These are phyloP conservation scores for Ectropis grisescens DNA, from an alignment of 1,140 invertebrate species.

Conservation along the genomic window DNA sequence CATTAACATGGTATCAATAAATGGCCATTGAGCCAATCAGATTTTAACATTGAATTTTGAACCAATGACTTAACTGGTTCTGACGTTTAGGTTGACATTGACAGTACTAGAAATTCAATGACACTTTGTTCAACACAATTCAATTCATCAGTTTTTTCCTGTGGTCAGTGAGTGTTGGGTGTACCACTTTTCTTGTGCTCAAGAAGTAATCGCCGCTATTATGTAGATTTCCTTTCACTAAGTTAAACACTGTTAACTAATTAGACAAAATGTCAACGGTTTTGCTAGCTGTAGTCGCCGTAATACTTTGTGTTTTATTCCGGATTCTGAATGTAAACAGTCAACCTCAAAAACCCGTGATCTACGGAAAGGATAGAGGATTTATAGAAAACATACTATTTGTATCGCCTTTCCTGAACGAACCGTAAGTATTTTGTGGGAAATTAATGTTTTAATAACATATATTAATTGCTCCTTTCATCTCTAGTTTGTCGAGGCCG, in stretches of 20 bases:
- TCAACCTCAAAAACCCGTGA: constrained; percentile 78
- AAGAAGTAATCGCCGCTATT: constrained; percentile 8
- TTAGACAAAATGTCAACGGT: constrained; percentile 78
- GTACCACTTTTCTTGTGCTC: background rate
- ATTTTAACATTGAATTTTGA: no score
- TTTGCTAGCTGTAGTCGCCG: constrained; percentile 79
- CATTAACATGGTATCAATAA: no score
- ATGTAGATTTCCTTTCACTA: constrained; percentile 19
- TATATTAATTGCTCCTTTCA: no score
- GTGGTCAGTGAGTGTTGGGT: background rate
- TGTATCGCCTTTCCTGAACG: constrained; percentile 80
- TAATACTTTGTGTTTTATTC: constrained; percentile 84
- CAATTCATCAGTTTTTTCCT: constrained; percentile 5
- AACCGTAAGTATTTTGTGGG: constrained; percentile 87
- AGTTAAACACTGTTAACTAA: constrained; percentile 4
- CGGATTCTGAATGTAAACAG: constrained; percentile 87
- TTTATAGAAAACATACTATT: constrained; percentile 84
- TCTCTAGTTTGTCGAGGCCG: no score
- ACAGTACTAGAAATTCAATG: constrained; percentile 23
- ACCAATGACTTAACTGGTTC: no score
- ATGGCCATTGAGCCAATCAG: no score
- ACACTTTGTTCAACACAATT: constrained; percentile 1
- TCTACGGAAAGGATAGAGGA: constrained; percentile 80
- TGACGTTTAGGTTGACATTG: no score
- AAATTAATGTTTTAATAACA: no score